Conservation (phyloP, 2,888 invertebrate genomes). For the Parelbella ahira region DNA sequence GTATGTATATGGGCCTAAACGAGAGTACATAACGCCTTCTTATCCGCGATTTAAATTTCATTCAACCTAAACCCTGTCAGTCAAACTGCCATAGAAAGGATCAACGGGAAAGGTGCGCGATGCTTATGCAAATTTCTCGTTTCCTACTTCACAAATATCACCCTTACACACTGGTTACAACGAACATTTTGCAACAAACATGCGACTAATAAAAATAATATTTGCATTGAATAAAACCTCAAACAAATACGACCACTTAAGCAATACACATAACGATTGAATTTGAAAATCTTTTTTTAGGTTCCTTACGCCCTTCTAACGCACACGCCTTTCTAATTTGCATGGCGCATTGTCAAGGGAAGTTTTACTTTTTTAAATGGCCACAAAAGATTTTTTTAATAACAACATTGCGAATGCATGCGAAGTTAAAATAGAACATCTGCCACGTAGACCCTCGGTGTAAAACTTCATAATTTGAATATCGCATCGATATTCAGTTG, state of each 20-base stretch:
- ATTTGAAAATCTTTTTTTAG: conserved; percentile 34
- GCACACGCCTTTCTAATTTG: conserved; percentile 63
- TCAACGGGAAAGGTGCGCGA: conserved; percentile 71
- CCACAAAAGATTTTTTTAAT: conserved; percentile 78
- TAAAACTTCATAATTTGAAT: conserved; percentile 38
- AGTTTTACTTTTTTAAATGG: conserved; percentile 74
- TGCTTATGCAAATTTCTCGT: conserved; percentile 72
- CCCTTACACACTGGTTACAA: too few species aligned
- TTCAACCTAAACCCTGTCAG: conserved; percentile 55
- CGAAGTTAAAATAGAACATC: conserved; percentile 71
- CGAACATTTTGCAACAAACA: conserved; percentile 30
- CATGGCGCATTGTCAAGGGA: conserved; percentile 73
- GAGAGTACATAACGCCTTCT: conserved; percentile 37
- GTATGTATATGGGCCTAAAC: too few species aligned
- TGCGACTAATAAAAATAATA: conserved; percentile 46
- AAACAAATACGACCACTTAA: conserved; percentile 41
- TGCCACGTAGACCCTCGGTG: conserved; percentile 48
- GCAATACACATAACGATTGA: conserved; percentile 40
- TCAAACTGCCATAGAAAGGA: conserved; percentile 73
- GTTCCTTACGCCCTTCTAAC: conserved; percentile 37
- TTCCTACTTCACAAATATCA: too few species aligned
- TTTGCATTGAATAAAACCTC: conserved; percentile 39
- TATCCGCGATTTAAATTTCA: conserved; percentile 42
- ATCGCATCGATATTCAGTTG: conserved; percentile 32
- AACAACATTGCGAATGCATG: conserved; percentile 65